Conservation (phyloP, 2,888 invertebrate species). For the Troilus luridus region DNA sequence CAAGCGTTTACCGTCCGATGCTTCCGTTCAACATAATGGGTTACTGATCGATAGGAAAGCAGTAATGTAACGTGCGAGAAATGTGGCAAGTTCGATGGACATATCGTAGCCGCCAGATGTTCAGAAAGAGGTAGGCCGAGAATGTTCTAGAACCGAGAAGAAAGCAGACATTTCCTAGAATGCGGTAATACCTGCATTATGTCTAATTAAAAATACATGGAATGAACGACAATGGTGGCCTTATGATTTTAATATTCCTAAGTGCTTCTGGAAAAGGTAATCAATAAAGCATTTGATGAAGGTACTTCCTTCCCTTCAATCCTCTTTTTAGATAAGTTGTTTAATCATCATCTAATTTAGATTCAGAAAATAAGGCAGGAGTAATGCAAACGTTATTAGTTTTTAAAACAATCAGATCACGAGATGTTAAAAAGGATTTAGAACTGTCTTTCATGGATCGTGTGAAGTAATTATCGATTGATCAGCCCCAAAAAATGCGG, state of each 20-base stretch:
- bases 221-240: too few relatives aligned
- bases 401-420: not conserved
- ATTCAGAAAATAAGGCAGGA: not conserved
- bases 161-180: not conserved
- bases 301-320: too few relatives aligned
- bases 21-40: not conserved
- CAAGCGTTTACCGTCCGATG: conserved; percentile 25
- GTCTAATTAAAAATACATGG: not conserved
- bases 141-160: not conserved
- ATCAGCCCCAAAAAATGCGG: not conserved
- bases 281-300: too few relatives aligned
- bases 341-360: not conserved
- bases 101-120: not conserved
- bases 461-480: not conserved
- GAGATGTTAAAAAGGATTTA: not conserved
- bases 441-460: not conserved
- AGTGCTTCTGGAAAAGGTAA: not conserved
- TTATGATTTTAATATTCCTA: too few relatives aligned
- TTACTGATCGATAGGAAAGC: not conserved
- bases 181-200: not conserved
- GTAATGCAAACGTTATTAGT: too few relatives aligned
- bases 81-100: not conserved
- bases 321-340: too few relatives aligned
- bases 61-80: not conserved
- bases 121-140: not conserved